phyloP scores from a whole-genome alignment of 2,113 vertebrate species.

The Malaclemys terrapin region DNA sequence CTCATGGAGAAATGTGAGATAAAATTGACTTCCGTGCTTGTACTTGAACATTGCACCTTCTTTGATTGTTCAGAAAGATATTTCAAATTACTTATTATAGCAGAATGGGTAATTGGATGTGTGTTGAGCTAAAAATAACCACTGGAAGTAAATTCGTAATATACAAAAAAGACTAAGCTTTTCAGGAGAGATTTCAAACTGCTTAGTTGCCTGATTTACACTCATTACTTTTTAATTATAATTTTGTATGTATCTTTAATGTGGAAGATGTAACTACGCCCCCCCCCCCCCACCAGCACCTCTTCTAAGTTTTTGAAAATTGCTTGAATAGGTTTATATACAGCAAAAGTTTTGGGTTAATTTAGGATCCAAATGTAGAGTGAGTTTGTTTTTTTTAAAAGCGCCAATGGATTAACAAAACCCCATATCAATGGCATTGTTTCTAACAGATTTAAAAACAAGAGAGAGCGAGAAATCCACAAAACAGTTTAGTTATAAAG shows the following conservation, averaged over 20 bases:
- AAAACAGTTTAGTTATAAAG: background rate
- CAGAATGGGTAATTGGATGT: conserved; percentile 59
- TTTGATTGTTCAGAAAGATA: conserved; percentile 60
- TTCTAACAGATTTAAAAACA: background rate
- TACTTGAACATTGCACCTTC: conserved; percentile 54
- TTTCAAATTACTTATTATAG: conserved; percentile 72
- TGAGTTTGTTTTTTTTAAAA: background rate
- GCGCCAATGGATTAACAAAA: background rate
- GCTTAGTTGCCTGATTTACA: conserved; percentile 33
- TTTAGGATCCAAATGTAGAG: background rate
- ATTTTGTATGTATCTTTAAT: conserved; percentile 4
- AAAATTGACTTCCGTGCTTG: conserved; percentile 51
- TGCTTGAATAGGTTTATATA: background rate
- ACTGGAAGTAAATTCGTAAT: conserved; percentile 41
- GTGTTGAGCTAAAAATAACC: conserved; percentile 71
- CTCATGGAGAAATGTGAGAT: conserved; percentile 60
- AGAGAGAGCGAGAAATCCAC: background rate
- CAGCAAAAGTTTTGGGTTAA: background rate
- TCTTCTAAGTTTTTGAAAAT: conserved; percentile 14
- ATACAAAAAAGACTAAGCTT: conserved; percentile 39
- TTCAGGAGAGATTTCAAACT: conserved; percentile 61
- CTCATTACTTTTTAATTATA: conserved; percentile 57
- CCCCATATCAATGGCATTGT: background rate
- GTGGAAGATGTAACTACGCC: conserved; percentile 28
- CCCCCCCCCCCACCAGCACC: background rate